Conservation (phyloP, 2,888 invertebrate species). For the Microchrysa polita region DNA sequence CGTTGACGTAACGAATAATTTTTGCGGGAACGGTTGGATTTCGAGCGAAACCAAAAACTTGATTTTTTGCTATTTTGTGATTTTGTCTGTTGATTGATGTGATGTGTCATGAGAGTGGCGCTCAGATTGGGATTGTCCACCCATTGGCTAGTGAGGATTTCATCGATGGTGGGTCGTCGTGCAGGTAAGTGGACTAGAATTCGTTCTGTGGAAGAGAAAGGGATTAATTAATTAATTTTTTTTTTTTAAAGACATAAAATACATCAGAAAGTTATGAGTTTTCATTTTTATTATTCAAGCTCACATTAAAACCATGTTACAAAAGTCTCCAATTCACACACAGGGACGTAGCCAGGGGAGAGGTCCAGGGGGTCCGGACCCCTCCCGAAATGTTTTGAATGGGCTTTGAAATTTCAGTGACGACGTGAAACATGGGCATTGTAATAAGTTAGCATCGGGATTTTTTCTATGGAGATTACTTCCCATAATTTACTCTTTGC, state of each 20-base stretch:
- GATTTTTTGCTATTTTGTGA: slow-evolving; percentile 57
- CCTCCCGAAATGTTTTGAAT: too few relatives aligned
- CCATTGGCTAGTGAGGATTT: slow-evolving; percentile 69
- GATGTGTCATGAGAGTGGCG: slow-evolving; percentile 61
- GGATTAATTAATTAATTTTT: slow-evolving; percentile 1
- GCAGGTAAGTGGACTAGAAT: slow-evolving; percentile 66
- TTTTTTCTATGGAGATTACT: too few relatives aligned
- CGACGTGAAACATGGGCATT: too few relatives aligned
- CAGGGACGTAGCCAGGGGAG: too few relatives aligned
- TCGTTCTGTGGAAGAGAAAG: slow-evolving; percentile 61
- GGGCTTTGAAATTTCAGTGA: too few relatives aligned
- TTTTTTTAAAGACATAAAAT: background rate
- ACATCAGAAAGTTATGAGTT: too few relatives aligned
- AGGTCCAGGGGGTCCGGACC: too few relatives aligned
- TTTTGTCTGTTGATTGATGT: slow-evolving; percentile 59
- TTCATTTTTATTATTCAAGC: too few relatives aligned
- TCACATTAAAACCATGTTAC: too few relatives aligned
- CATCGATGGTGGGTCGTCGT: slow-evolving; percentile 65
- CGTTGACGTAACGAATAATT: slow-evolving; percentile 61
- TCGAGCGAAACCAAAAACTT: slow-evolving; percentile 61
- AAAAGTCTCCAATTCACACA: too few relatives aligned
- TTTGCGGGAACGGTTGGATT: slow-evolving; percentile 61
- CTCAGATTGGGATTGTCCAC: slow-evolving; percentile 63
- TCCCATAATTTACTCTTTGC: too few relatives aligned
- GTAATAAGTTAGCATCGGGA: too few relatives aligned